phyloP scores from a whole-genome alignment of 2,113 vertebrate genomes.

The Eubucco bourcierii region DNA sequence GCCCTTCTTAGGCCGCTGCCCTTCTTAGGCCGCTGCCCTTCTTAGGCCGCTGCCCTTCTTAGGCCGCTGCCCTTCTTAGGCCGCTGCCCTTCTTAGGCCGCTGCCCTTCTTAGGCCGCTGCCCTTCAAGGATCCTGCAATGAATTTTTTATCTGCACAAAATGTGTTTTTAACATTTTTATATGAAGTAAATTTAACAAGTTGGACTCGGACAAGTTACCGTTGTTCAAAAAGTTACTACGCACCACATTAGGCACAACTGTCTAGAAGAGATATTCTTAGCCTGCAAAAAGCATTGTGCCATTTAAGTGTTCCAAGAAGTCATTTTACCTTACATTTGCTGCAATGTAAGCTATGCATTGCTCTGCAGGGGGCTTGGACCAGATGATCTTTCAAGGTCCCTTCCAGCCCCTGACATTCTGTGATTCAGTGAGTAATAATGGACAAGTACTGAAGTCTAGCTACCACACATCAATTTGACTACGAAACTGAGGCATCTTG shows the following conservation, averaged over 20 bases:
- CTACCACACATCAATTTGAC: background rate
- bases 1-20: background rate
- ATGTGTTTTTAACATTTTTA: background rate
- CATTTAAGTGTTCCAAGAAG: background rate
- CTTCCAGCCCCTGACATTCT: too few relatives aligned
- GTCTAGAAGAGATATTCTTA: background rate
- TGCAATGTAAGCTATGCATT: background rate
- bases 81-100: background rate
- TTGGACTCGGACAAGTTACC: background rate
- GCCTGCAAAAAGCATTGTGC: background rate
- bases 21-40: background rate
- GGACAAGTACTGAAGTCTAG: background rate
- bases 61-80: background rate
- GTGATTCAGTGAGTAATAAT: background rate
- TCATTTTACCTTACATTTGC: background rate
- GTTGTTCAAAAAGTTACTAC: background rate
- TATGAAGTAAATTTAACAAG: background rate
- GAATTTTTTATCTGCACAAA: background rate
- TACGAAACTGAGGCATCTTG: background rate
- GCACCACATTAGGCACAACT: background rate
- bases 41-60: background rate
- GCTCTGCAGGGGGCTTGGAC: too few relatives aligned
- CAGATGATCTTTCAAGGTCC: too few relatives aligned
- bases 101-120: background rate
- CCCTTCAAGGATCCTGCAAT: background rate